Evolutionary conservation across 2,888 invertebrate species (phyloP).

Genomic region (Orchestes rusci): DNA sequence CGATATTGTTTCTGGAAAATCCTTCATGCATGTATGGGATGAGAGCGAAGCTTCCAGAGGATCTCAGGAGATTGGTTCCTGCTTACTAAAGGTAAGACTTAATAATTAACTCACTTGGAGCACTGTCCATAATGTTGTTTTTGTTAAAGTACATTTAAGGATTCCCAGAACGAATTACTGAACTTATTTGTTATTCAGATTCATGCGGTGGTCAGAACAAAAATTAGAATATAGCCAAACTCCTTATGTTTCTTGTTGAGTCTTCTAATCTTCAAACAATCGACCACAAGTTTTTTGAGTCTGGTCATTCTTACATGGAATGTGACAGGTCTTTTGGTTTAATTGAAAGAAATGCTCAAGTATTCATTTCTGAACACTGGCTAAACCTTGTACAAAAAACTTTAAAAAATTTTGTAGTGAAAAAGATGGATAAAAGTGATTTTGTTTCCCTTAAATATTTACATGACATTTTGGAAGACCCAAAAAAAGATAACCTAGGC

Average conservation of each 20-base stretch:
- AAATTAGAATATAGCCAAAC: constrained; percentile 27
- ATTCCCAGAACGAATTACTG: constrained; percentile 15
- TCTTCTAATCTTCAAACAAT: constrained; percentile 20
- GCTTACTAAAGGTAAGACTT: constrained; percentile 11
- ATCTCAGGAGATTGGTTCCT: constrained; percentile 27
- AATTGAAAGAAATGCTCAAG: constrained; percentile 16
- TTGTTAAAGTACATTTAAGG: constrained; percentile 2
- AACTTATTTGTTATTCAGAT: constrained; percentile 25
- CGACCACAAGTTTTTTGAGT: constrained; percentile 24
- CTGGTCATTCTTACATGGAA: too few species aligned
- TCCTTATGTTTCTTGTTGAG: constrained; percentile 25
- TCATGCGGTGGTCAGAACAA: constrained; percentile 28
- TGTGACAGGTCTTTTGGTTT: constrained; percentile 18
- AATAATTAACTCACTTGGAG: neutral
- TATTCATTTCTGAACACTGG: constrained; percentile 15
- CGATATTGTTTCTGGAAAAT: constrained; percentile 20
- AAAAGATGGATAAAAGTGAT: too few species aligned
- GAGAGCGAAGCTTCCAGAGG: constrained; percentile 26
- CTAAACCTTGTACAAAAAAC: too few species aligned
- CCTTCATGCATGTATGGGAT: constrained; percentile 27
- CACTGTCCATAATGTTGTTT: neutral
- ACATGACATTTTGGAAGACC: too few species aligned
- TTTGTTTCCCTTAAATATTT: too few species aligned
- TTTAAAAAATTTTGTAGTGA: too few species aligned
- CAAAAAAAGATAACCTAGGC: too few species aligned